Base-by-base conservation (phyloP, 1,140 invertebrate genomes). In the Charaxes varanes region DNA sequence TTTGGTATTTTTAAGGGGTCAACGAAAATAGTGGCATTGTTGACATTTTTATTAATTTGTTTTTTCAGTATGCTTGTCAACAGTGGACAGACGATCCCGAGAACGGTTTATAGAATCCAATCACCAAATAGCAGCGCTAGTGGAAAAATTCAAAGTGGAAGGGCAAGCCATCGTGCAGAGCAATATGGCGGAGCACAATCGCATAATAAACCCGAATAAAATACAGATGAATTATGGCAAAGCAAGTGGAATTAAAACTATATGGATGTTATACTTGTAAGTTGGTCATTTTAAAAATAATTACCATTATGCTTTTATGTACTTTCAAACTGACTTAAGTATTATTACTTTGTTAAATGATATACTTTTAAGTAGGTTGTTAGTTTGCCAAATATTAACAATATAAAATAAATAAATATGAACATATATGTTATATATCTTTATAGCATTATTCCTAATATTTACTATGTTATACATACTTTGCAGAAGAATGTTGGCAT, bases 61-160 rank as follows among this genome's bases (percentile, higher is more conserved):
- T 36, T 38, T 82, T 86, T 21, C 60, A 92, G 93, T 97, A 26
- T 97, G 95, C 65, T 74, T 97, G 31, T 95, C 94, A 13, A 97
- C 95, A 0, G 95, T 97, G 6, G 95, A 97, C 81, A 86, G 94
- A 18, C 85, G 94, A 36, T 94, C 92, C 21, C 87, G 94, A 13
- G 95, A 97, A 73, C 86, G 94, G 6, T 97, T 97, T 68, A 86
- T 97, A 5, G 95, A 97, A 69, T 97, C 95, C 0, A 96, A 94
- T 63, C 93, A 95, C 44, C 95, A 97, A 74, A 97, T 97, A 53
- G 92, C 94, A 3, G 92, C 94, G 0, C 69, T 97, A 0, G 95
- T 97, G 0, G 94, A 97, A 37, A 94, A 96, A 63, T 97, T 97
- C 61, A 95, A 94, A 65, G 72, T 91, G 7, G 94, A 97, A 73